Evolutionary conservation across 2,888 invertebrate genomes (phyloP), one percentile per base, ranked within the genome.

Genomic region (Esperia sulphurella): DNA sequence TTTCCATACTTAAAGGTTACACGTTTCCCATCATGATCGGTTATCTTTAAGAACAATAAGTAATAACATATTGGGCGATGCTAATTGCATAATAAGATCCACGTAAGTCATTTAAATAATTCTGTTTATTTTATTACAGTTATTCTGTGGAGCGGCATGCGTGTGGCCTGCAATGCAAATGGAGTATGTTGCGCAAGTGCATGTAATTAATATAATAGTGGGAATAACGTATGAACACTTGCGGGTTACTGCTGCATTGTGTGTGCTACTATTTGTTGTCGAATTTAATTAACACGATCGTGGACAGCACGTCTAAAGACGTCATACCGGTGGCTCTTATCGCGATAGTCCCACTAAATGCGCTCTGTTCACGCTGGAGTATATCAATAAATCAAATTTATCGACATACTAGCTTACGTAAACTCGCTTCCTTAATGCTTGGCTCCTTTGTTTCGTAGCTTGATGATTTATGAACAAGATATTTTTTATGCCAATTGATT

Each of bases 141-240:
- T 41, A 29, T 29, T 12, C 9, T 29, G 12, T 31, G 43, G 30
- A 9, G 40, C 12, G 30, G 43, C 14, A 1, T 43, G 41, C 45
- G 50, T 47, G 50, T 51, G 50, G 50, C 41, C 50, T 44, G 21
- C 28, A 47, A 51, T 45, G 47, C 41, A 48, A 50, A 50, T 45
- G 47, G 47, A 45, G 50, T 47, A 47, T 44, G 44, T 31, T 7
- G 12, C 35, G 46, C 33, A n/a, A 37, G 21, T n/a, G 12, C 30
- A 21, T 14, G 21, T 49, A 44, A 49, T 45, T 49, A 49, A 49
- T 41, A 45, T 49, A 49, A 42, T 44, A 51, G 50, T 46, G 50
- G 41, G 50, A 51, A 51, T 42, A 14, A 13, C 12, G 44, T 38
- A 44, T 46, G 41, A 42, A 42, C 29, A n/a, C 37, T 35, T 44